Base-by-base conservation (phyloP, 1,140 invertebrate genomes). In the Musca vetustissima region DNA sequence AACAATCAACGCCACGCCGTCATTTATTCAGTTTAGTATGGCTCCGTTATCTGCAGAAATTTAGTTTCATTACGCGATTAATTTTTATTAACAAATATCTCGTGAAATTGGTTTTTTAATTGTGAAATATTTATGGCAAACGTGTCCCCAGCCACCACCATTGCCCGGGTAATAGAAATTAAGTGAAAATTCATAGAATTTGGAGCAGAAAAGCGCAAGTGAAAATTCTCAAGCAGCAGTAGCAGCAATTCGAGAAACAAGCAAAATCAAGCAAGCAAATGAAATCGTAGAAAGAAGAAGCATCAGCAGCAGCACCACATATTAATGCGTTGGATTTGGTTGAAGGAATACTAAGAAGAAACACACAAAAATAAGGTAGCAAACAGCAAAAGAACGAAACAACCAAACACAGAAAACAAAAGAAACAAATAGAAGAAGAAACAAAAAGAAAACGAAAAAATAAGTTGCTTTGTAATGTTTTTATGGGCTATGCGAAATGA, bases 401-500 rank as follows among this genome's bases (percentile, higher is more conserved):
- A 43, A 61, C 22, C 17, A 7, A 17, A 61, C 36, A 43, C 36
- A 61, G 8, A 61, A 61, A 36, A 59, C 25, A 28, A 32, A 61
- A 61, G 32, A 28, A 14, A 17, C 17, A 57, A 57, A 57, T n/a
- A n/a, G n/a, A 22, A 61, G 55, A 24, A 59, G 25, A 21, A 32
- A 28, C 55, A 43, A 61, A 43, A 4, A 61, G 8, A 61, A 61
- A 36, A 59, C 25, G 17, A 32, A 61, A 61, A 57, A 57, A 57
- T 25, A 61, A 61, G 17, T 17, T 19, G 57, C 57, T 61, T 61
- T 61, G 57, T 61, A 61, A 61, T 61, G 57, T 61, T 61, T 59
- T 32, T 61, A 28, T 25, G 32, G 55, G 15, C 55, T 21, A 61
- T 13, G 19, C 32, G n/a, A 59, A 59, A 28, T n/a, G 21, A 24